A percentile compares a stretch with the other conserved stretches of the same genome.
Evolutionary conservation across 2,797 vertebrate genomes (phyloP).

Genomic region (Lacerta agilis): DNA sequence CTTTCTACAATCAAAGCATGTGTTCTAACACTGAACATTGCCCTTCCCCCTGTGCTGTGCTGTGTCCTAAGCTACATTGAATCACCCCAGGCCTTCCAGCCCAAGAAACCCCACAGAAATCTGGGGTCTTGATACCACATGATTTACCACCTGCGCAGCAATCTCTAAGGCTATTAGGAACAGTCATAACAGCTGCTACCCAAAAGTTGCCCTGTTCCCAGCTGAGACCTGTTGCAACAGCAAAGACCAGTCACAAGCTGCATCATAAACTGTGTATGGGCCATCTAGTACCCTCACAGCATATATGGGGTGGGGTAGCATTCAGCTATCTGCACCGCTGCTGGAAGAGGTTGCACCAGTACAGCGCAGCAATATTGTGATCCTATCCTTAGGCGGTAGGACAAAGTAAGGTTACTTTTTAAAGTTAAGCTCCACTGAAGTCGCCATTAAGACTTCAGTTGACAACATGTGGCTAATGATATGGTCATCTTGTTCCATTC

Average conservation of each 20-base stretch:
- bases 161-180: neutral
- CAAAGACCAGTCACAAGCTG: neutral
- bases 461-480: no score
- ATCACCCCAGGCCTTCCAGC: neutral
- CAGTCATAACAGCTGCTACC: neutral
- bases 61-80: neutral
- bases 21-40: neutral
- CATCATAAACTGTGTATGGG: neutral
- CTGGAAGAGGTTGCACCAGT: neutral
- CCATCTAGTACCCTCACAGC: neutral
- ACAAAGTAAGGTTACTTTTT: neutral
- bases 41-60: no score
- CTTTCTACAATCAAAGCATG: no score
- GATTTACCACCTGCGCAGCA: neutral
- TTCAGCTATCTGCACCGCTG: neutral
- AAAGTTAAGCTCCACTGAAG: neutral
- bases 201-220: neutral
- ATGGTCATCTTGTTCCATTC: neutral
- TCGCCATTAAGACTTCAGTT: neutral
- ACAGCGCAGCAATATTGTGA: neutral
- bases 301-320: neutral
- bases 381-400: neutral
- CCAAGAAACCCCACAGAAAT: neutral
- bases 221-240: neutral
- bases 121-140: neutral